Conservation (phyloP, 2,888 invertebrate genomes). For the Ormyrus pomaceus region DNA sequence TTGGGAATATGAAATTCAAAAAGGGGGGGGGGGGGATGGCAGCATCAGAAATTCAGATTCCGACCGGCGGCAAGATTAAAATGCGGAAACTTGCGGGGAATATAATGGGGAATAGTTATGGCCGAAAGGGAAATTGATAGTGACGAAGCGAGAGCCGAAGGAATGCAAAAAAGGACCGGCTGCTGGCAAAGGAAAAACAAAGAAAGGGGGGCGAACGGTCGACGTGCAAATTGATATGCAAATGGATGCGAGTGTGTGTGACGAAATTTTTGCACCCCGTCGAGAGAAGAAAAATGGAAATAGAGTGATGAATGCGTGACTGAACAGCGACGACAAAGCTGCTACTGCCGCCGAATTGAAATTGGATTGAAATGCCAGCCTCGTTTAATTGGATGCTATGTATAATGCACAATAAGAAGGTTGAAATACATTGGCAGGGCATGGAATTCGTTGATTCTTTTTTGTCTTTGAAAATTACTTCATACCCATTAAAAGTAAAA, state of each 20-base stretch:
- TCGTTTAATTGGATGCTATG: background rate
- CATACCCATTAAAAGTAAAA: too few relatives aligned
- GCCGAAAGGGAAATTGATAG: slow-evolving; percentile 29
- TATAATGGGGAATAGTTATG: background rate
- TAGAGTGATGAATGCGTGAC: background rate
- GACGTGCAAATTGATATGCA: slow-evolving; percentile 30
- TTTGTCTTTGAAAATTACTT: too few relatives aligned
- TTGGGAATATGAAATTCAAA: slow-evolving; percentile 40
- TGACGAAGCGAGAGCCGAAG: background rate
- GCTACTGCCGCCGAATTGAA: background rate
- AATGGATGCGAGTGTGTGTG: slow-evolving; percentile 20
- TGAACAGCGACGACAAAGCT: background rate
- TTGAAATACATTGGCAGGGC: too few relatives aligned
- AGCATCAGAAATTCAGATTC: slow-evolving; percentile 53
- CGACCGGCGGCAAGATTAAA: slow-evolving; percentile 28
- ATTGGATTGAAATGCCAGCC: background rate
- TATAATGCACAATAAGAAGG: too few relatives aligned
- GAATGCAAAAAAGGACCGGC: background rate
- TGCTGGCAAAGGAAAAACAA: background rate
- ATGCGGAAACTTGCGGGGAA: slow-evolving; percentile 19
- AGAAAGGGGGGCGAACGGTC: background rate
- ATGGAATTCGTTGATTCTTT: too few relatives aligned
- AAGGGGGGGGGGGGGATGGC: background rate
- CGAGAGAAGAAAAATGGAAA: background rate
- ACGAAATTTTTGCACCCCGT: background rate